Evolutionary conservation across 2,113 vertebrate species (phyloP).

Genomic region (Bettongia penicillata): DNA sequence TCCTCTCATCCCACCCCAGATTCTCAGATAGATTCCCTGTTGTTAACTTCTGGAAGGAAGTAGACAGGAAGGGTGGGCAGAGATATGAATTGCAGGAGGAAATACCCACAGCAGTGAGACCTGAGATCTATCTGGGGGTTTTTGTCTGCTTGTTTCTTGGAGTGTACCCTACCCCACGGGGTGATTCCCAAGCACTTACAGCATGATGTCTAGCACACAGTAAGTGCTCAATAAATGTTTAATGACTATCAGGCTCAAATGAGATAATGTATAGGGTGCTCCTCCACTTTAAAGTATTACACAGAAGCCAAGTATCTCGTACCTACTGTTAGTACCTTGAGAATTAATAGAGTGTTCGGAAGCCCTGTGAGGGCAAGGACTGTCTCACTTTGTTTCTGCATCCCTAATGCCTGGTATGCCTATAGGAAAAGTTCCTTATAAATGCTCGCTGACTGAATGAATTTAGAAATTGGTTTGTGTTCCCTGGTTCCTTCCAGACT

Average conservation of each 20-base stretch:
- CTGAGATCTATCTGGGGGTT: background rate
- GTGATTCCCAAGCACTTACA: background rate
- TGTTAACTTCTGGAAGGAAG: background rate
- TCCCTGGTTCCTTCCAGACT: constrained; percentile 53
- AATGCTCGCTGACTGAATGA: constrained; percentile 1
- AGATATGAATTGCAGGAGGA: background rate
- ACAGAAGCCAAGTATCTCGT: background rate
- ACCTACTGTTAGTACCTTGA: background rate
- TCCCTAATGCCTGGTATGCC: background rate
- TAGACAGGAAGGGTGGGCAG: background rate
- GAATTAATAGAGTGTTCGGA: background rate
- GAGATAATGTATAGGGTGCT: background rate
- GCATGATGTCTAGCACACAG: background rate
- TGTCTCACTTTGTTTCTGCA: background rate
- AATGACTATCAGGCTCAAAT: background rate
- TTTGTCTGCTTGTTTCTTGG: background rate
- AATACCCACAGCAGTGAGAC: background rate
- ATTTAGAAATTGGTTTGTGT: constrained; percentile 52
- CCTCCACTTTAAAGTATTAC: background rate
- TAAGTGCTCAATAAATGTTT: background rate
- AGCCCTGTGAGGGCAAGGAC: background rate
- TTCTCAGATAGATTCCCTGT: background rate
- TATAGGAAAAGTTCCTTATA: background rate
- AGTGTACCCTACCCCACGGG: background rate
- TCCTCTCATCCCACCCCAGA: background rate